These are phyloP conservation scores for Nasalis larvatus DNA, from an alignment of 2,113 vertebrate genomes.

Conservation along the genomic window DNA sequence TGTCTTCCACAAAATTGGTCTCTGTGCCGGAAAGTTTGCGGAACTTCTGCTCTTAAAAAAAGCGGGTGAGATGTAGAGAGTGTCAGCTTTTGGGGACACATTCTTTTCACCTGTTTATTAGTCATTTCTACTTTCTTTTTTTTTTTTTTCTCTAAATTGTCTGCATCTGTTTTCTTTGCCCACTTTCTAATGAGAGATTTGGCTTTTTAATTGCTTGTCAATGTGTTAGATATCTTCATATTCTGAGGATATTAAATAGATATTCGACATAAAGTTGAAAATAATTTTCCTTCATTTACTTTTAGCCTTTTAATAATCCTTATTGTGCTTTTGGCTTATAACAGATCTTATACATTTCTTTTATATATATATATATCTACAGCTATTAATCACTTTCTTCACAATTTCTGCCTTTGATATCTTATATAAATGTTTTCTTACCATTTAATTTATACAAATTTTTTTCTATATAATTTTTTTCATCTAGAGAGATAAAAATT, in stretches of 20 bases:
- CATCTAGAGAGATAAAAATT: conserved; percentile 8
- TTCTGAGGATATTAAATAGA: not conserved
- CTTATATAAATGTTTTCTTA: not conserved
- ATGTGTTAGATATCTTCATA: not conserved
- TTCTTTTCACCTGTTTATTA: not conserved
- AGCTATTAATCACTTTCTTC: not conserved
- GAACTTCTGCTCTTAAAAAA: no score
- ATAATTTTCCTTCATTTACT: conserved; percentile 1
- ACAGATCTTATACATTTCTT: not conserved
- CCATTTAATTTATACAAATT: not conserved
- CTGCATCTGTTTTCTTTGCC: not conserved
- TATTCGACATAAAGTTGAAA: not conserved
- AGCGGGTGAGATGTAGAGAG: accelerated
- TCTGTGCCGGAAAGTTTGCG: no score
- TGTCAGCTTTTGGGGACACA: not conserved
- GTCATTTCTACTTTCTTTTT: not conserved
- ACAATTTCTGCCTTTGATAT: not conserved
- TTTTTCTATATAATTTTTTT: conserved; percentile 17
- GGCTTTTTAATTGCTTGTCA: not conserved
- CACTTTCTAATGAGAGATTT: not conserved
- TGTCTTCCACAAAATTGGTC: no score
- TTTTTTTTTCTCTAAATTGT: not conserved
- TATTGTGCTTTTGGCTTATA: not conserved
- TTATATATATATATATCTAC: not conserved
- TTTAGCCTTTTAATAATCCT: conserved; percentile 1